A percentile compares a stretch with the other conserved stretches of the same genome.
These are phyloP conservation scores for Cryptus viduatorius DNA, from an alignment of 2,888 invertebrate genomes.

Conservation along the genomic window DNA sequence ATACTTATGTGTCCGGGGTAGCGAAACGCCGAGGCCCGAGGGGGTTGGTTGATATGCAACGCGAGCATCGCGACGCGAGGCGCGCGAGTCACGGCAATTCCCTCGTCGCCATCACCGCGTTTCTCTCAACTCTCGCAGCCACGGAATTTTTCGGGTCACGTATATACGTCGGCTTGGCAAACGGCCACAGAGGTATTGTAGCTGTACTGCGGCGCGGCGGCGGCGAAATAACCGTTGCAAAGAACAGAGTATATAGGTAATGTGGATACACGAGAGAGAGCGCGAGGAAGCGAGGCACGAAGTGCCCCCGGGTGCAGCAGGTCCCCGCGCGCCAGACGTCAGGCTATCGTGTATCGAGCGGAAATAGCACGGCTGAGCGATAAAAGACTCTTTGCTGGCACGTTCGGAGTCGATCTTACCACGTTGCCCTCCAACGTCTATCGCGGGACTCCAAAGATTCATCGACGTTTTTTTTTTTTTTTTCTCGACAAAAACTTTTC, in stretches of 20 bases:
- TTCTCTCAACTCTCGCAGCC: constrained; percentile 60
- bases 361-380: constrained; percentile 72
- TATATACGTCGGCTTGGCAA: constrained; percentile 75
- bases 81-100: constrained; percentile 49
- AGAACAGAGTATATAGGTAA: constrained; percentile 46
- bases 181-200: constrained; percentile 68
- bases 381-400: constrained; percentile 68
- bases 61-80: constrained; percentile 52
- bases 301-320: constrained; percentile 60
- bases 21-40: constrained; percentile 29
- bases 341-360: constrained; percentile 70
- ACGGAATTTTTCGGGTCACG: constrained; percentile 79
- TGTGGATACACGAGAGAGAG: constrained; percentile 21
- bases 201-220: constrained; percentile 51
- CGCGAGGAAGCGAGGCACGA: constrained; percentile 51
- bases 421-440: constrained; percentile 6
- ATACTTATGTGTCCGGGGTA: constrained; percentile 34
- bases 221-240: constrained; percentile 68
- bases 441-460: constrained; percentile 6
- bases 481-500: not conserved
- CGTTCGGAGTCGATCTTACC: constrained; percentile 41
- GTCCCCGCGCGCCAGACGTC: constrained; percentile 45
- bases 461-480: not conserved
- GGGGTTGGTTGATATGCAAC: constrained; percentile 62
- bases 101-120: constrained; percentile 45